Conservation (phyloP, 2,888 invertebrate species). For the Plagodis dolabraria region DNA sequence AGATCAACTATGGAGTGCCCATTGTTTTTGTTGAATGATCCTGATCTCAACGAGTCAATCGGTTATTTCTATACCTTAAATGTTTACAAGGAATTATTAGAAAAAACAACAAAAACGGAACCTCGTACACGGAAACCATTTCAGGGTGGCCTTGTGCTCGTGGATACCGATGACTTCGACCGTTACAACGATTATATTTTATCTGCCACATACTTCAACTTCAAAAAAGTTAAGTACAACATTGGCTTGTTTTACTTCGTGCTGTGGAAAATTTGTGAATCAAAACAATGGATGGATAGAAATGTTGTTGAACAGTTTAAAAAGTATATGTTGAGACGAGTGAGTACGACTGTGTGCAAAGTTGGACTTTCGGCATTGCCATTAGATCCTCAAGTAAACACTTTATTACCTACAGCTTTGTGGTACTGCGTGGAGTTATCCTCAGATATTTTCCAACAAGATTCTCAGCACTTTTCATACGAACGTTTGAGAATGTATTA, state of each 20-base stretch:
- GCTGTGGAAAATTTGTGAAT: slow-evolving; percentile 56
- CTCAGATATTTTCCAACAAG: slow-evolving; percentile 49
- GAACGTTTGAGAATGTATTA: slow-evolving; percentile 49
- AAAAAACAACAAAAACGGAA: slow-evolving; percentile 41
- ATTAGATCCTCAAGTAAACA: slow-evolving; percentile 46
- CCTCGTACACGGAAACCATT: slow-evolving; percentile 52
- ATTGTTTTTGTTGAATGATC: slow-evolving; percentile 49
- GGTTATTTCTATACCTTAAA: slow-evolving; percentile 57
- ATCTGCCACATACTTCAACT: slow-evolving; percentile 55
- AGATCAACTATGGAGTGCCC: slow-evolving; percentile 52
- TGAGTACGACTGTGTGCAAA: slow-evolving; percentile 46
- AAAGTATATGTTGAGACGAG: slow-evolving; percentile 49
- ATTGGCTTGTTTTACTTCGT: slow-evolving; percentile 54
- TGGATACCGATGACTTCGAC: slow-evolving; percentile 50
- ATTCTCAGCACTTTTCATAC: slow-evolving; percentile 40
- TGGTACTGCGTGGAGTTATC: slow-evolving; percentile 58
- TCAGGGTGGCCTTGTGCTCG: slow-evolving; percentile 53
- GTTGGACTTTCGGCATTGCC: slow-evolving; percentile 53
- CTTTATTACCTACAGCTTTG: slow-evolving; percentile 47
- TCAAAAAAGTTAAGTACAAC: slow-evolving; percentile 52
- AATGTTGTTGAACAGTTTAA: slow-evolving; percentile 53
- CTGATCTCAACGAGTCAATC: slow-evolving; percentile 49
- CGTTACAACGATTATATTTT: slow-evolving; percentile 58
- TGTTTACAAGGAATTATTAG: slow-evolving; percentile 52
- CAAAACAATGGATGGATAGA: slow-evolving; percentile 58